phyloP scores from a whole-genome alignment of 2,797 vertebrate species.

The Pseudotriccus pelzelni region DNA sequence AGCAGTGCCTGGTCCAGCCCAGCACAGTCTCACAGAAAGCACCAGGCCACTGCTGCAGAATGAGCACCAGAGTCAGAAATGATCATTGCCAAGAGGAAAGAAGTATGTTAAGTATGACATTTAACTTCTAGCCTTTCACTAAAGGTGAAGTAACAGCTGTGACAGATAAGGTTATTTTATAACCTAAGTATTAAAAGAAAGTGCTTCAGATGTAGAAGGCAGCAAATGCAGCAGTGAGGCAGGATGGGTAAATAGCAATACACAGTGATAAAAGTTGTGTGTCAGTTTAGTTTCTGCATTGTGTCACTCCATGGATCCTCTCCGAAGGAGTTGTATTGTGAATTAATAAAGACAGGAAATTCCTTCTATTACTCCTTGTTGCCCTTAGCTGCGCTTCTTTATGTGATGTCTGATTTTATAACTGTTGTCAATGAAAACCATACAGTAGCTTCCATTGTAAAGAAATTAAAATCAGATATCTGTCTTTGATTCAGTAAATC shows the following conservation, averaged over 20 bases:
- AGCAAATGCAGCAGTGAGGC: not conserved
- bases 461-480: not conserved
- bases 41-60: not conserved
- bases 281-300: not conserved
- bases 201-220: not conserved
- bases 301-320: not conserved
- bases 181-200: conserved; percentile 31
- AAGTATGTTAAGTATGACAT: not conserved
- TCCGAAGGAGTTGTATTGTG: not conserved
- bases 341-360: conserved; percentile 2
- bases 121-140: not conserved
- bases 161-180: conserved; percentile 8
- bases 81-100: not conserved
- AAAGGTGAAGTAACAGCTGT: not conserved
- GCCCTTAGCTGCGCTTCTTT: not conserved
- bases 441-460: not conserved
- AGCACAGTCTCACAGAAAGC: accelerated
- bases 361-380: not conserved
- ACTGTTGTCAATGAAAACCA: not conserved
- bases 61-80: not conserved
- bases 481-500: not conserved
- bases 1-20: accelerated
- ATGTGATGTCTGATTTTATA: not conserved
- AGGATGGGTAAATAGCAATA: not conserved
- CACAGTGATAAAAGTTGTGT: not conserved